A percentile compares a stretch with the other conserved stretches of the same genome.
Conservation (phyloP, 2,113 vertebrate species). For the Peromyscus maniculatus region DNA sequence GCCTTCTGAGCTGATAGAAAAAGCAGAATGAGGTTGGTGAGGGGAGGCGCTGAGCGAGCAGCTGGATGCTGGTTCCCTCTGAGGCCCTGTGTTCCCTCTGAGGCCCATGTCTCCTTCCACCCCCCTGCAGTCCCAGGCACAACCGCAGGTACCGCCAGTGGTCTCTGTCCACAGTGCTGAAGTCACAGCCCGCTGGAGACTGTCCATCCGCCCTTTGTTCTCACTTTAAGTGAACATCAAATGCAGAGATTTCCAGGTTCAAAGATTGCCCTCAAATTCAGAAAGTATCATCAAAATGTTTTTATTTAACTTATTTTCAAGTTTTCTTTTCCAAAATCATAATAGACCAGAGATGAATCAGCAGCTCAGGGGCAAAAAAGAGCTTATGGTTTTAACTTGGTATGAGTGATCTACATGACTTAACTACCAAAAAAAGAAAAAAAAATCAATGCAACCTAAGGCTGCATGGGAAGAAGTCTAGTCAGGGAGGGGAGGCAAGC, state of each 20-base stretch:
- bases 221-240: conserved; percentile 38
- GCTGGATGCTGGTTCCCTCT: background rate
- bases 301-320: conserved; percentile 55
- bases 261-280: conserved; percentile 46
- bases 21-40: background rate
- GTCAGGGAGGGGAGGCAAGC: background rate
- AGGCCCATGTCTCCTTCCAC: background rate
- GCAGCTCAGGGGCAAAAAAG: conserved; percentile 22
- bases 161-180: conserved; percentile 82
- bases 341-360: conserved; percentile 37
- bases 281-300: conserved; percentile 35
- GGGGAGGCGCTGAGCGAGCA: background rate
- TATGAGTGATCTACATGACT: conserved; percentile 17
- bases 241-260: conserved; percentile 24
- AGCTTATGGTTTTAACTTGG: background rate
- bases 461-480: background rate
- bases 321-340: conserved; percentile 43
- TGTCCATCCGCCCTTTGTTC: background rate
- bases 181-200: conserved; percentile 49
- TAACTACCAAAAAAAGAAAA: conserved; percentile 6
- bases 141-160: background rate
- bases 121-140: background rate
- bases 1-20: conserved; percentile 2
- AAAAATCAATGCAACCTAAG: background rate
- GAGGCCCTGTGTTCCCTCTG: background rate